phyloP scores from a whole-genome alignment of 2,888 invertebrate genomes.

The Hirtodrosophila histrioides region DNA sequence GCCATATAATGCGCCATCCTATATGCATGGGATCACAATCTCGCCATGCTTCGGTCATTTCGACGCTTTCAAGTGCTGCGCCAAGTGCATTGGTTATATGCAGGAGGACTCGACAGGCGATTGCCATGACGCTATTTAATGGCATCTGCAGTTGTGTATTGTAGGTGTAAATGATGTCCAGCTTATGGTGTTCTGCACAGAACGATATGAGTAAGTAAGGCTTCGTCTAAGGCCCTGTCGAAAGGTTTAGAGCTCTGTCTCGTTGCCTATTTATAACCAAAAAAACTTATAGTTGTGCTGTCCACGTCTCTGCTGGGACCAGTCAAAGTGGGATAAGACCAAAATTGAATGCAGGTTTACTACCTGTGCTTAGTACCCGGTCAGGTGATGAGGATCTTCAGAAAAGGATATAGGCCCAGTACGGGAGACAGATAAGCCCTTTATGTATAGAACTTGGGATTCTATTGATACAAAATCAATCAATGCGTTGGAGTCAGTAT shows the following conservation, averaged over 20 bases:
- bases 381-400: no score
- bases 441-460: no score
- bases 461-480: no score
- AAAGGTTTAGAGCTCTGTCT: slow-evolving; percentile 11
- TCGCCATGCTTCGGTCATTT: slow-evolving; percentile 49
- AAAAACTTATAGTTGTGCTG: no score
- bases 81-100: slow-evolving; percentile 51
- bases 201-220: slow-evolving; percentile 28
- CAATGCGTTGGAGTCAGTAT: no score
- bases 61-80: slow-evolving; percentile 51
- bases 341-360: no score
- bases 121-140: slow-evolving; percentile 36
- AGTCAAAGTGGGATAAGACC: no score
- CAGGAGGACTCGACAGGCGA: background rate
- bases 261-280: slow-evolving; percentile 1
- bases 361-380: no score
- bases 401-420: no score
- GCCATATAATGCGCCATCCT: slow-evolving; percentile 67
- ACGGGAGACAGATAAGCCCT: no score
- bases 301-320: no score
- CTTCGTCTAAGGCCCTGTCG: slow-evolving; percentile 1
- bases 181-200: slow-evolving; percentile 51
- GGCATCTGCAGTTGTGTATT: slow-evolving; percentile 30
- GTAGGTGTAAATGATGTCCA: slow-evolving; percentile 66
- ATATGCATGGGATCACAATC: slow-evolving; percentile 65